These are phyloP conservation scores for Lethocerus indicus DNA, from an alignment of 1,140 invertebrate genomes.

Conservation along the genomic window DNA sequence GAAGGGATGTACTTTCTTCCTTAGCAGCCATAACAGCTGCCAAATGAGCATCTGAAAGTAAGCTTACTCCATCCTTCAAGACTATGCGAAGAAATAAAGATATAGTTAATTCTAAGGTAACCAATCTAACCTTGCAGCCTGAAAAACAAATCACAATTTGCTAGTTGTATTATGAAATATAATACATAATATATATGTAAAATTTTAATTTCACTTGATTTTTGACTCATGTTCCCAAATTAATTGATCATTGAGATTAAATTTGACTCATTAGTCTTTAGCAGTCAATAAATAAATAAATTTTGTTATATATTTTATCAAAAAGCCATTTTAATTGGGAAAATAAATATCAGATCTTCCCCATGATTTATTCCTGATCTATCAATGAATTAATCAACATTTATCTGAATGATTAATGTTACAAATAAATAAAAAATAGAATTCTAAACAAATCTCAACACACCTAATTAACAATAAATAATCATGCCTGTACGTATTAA, in stretches of 20 bases:
- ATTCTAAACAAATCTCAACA: no score
- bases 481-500: no score
- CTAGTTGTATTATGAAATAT: neutral
- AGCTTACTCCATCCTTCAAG: constrained; percentile 29
- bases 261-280: neutral
- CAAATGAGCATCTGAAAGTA: constrained; percentile 43
- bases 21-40: constrained; percentile 58
- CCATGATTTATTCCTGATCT: no score
- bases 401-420: no score
- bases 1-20: constrained; percentile 67
- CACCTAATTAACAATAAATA: no score
- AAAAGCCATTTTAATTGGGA: neutral
- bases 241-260: no score
- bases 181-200: neutral
- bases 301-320: neutral
- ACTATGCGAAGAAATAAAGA: constrained; percentile 49
- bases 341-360: no score
- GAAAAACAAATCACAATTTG: constrained; percentile 15
- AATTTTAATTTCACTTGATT: neutral
- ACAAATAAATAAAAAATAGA: no score
- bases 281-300: neutral
- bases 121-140: constrained; percentile 68
- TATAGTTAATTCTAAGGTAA: constrained; percentile 79
- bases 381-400: no score
- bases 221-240: no score